phyloP scores from a whole-genome alignment of 2,888 invertebrate species.

The Lymantria monacha region DNA sequence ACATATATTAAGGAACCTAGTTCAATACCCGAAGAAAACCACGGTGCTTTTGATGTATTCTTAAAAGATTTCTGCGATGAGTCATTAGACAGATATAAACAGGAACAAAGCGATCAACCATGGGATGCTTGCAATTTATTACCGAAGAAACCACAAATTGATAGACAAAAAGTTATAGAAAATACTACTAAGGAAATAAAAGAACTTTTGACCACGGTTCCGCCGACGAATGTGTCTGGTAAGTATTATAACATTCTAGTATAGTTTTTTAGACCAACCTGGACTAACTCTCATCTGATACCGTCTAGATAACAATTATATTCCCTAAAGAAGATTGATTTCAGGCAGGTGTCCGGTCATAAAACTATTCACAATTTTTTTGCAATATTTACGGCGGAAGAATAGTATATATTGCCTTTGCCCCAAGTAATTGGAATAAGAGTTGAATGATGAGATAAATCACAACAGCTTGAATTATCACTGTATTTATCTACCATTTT shows the following conservation, averaged over 20 bases:
- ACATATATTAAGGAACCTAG: slow-evolving; percentile 29
- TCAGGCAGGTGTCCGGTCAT: no score
- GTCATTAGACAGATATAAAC: slow-evolving; percentile 41
- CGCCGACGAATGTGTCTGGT: slow-evolving; percentile 58
- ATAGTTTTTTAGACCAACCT: no score
- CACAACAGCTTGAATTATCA: no score
- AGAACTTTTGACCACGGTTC: slow-evolving; percentile 53
- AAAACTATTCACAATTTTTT: no score
- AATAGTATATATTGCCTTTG: no score
- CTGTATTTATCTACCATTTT: no score
- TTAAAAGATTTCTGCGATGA: slow-evolving; percentile 64
- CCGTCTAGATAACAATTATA: no score
- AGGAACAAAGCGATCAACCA: slow-evolving; percentile 54
- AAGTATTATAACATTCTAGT: slow-evolving; percentile 12
- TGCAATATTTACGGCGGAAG: no score
- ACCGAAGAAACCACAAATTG: slow-evolving; percentile 49
- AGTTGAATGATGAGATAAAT: no score
- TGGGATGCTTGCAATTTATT: slow-evolving; percentile 68
- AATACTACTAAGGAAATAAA: slow-evolving; percentile 47
- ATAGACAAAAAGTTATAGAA: slow-evolving; percentile 39
- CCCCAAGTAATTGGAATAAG: no score
- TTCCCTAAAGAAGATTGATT: no score
- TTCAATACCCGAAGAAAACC: slow-evolving; percentile 19
- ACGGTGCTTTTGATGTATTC: slow-evolving; percentile 56
- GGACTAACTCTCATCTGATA: no score